Percentiles rank a stretch among this genome's conserved stretches.
phyloP scores from a whole-genome alignment of 1,140 invertebrate genomes.

The Drosophila fuyamai region DNA sequence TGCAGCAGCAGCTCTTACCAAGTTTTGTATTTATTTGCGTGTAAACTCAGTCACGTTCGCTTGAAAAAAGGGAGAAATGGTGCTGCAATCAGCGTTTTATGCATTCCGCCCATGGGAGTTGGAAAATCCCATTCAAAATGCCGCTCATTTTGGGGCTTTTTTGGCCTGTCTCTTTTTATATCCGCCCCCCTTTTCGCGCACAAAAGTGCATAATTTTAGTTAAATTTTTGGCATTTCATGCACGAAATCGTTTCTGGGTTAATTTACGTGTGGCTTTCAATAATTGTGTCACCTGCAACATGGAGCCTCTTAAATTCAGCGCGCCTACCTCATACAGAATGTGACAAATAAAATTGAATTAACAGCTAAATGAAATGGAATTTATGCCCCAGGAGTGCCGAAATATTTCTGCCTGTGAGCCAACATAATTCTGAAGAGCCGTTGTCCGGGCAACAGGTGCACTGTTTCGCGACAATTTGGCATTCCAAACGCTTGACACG shows the following conservation, averaged over 20 bases:
- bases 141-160: constrained; percentile 35
- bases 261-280: constrained; percentile 61
- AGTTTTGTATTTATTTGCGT: constrained; percentile 70
- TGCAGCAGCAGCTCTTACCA: constrained; percentile 22
- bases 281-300: constrained; percentile 13
- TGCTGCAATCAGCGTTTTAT: constrained; percentile 75
- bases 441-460: constrained; percentile 59
- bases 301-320: too few species aligned
- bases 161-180: constrained; percentile 29
- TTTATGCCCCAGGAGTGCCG: constrained; percentile 53
- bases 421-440: constrained; percentile 22
- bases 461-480: neutral
- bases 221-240: constrained; percentile 76
- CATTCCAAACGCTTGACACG: neutral
- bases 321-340: neutral
- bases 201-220: constrained; percentile 75
- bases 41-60: constrained; percentile 67
- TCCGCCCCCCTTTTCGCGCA: constrained; percentile 5
- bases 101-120: constrained; percentile 30
- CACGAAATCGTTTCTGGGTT: constrained; percentile 76
- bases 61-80: neutral
- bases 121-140: constrained; percentile 25
- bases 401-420: constrained; percentile 22
- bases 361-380: constrained; percentile 70
- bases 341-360: constrained; percentile 64